phyloP scores from a whole-genome alignment of 2,888 invertebrate species.

The Nymphalis urticae region DNA sequence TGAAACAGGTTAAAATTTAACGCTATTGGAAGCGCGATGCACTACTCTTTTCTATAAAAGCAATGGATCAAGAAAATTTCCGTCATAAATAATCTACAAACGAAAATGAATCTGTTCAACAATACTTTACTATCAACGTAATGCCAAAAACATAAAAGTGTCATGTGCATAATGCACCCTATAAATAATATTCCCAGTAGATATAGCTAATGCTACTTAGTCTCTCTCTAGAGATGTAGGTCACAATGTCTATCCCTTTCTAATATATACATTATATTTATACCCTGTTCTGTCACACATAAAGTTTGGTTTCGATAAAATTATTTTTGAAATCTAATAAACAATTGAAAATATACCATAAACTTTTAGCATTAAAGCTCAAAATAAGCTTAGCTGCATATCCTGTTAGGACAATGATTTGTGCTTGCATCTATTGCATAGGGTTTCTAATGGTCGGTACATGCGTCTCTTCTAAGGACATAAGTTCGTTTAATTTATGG shows the following conservation, averaged over 20 bases:
- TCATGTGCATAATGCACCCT: conserved; percentile 79
- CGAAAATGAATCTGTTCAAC: conserved; percentile 54
- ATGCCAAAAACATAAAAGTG: conserved; percentile 78
- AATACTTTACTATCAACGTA: conserved; percentile 62
- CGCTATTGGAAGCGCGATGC: neutral
- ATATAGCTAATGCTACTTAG: conserved; percentile 68
- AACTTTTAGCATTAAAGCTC: neutral
- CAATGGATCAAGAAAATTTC: conserved; percentile 16
- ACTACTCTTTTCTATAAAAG: neutral
- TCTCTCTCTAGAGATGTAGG: conserved; percentile 78
- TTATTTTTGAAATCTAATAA: neutral
- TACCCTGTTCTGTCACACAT: conserved; percentile 46
- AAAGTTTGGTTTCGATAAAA: conserved; percentile 51
- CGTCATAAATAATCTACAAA: conserved; percentile 42
- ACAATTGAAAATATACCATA: conserved; percentile 40
- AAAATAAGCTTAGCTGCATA: conserved; percentile 38
- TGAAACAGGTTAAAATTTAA: neutral
- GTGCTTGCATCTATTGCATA: conserved; percentile 65
- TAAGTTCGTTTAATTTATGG: conserved; percentile 71
- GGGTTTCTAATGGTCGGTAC: conserved; percentile 69
- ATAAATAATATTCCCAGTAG: conserved; percentile 78
- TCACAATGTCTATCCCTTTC: conserved; percentile 63
- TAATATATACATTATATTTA: conserved; percentile 45
- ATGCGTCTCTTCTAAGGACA: conserved; percentile 62
- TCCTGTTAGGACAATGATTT: conserved; percentile 57